Evolutionary conservation across 1,140 invertebrate species (phyloP), one percentile per base, ranked within the genome.

Genomic region (Hestina assimilis): DNA sequence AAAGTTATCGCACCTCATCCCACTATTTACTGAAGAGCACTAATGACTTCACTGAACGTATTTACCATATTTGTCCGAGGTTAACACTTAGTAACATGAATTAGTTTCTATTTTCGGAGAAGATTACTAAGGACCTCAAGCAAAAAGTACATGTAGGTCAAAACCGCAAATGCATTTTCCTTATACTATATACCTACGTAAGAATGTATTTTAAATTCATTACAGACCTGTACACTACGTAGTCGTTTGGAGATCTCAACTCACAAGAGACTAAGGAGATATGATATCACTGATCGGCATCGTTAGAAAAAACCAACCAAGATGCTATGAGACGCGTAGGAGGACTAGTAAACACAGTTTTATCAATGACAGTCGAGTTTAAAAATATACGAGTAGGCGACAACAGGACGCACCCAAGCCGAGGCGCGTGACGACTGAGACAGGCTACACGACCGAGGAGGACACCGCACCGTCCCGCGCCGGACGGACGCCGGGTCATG

Each of bases 301-400:
- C 29, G 17, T n/a, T n/a, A n/a, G n/a, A n/a, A 35, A 29, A 14
- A 21, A 33, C 20, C 17, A 17, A 17, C 17, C 11, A 42, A 43
- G 8, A 20, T 24, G 20, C 3, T 24, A 54, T 6, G 42, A 54
- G 43, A 56, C 19, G 43, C 33, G 42, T 56, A 41, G 53, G 43
- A 33, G 29, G 52, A 43, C 26, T 40, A 35, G 29, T 38, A 56
- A 47, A 56, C 33, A 47, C 43, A 26, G 21, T 5, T 29, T 46
- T 54, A 50, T 50, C 33, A 59, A 75, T 83, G 78, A 79, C 76
- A 79, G 64, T 65, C 55, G 61, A 68, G 77, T 81, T 80, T 84
- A 84, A 79, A 74, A 77, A 83, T 82, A 83, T 43, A 73, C 68
- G 52, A 59, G 60, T 66, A 76, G 79, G 78, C 82, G 79, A 77